phyloP scores from a whole-genome alignment of 2,888 invertebrate species.

The Vannuccia rotundouncinata region DNA sequence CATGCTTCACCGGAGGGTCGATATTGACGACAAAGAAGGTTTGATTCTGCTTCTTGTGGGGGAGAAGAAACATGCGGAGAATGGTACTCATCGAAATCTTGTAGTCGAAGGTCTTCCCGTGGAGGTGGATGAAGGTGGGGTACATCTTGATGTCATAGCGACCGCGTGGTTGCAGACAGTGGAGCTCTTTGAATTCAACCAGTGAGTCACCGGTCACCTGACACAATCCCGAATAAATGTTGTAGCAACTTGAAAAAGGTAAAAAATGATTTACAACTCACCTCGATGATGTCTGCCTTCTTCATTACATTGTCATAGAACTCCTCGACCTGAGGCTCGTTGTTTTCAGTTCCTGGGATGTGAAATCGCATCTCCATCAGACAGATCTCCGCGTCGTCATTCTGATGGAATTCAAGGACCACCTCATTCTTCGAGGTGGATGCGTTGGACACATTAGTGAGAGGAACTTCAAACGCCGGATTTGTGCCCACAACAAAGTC shows the following conservation, averaged over 20 bases:
- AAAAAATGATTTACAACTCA: no score
- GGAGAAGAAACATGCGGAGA: slow-evolving; percentile 80
- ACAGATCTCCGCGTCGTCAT: slow-evolving; percentile 94
- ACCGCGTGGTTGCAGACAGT: slow-evolving; percentile 97
- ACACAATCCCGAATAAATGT: not conserved
- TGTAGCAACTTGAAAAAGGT: no score
- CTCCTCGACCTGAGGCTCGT: slow-evolving; percentile 68
- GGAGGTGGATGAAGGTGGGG: slow-evolving; percentile 80
- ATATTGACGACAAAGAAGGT: slow-evolving; percentile 91
- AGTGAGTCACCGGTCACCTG: slow-evolving; percentile 98
- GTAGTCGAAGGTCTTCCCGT: slow-evolving; percentile 98
- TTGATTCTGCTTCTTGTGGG: slow-evolving; percentile 93
- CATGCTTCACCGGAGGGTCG: slow-evolving; percentile 98
- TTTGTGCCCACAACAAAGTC: slow-evolving; percentile 52
- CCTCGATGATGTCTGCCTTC: slow-evolving; percentile 93
- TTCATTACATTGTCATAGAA: slow-evolving; percentile 92
- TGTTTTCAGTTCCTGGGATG: slow-evolving; percentile 75
- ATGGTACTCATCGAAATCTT: slow-evolving; percentile 97
- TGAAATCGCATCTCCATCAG: slow-evolving; percentile 95
- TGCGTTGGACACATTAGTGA: slow-evolving; percentile 89
- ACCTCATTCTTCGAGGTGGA: slow-evolving; percentile 95
- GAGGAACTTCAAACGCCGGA: slow-evolving; percentile 87
- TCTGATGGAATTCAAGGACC: slow-evolving; percentile 92
- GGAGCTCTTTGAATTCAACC: slow-evolving; percentile 88
- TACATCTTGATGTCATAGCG: slow-evolving; percentile 92